phyloP scores from a whole-genome alignment of 1,140 invertebrate species.

The Carposina sasakii region DNA sequence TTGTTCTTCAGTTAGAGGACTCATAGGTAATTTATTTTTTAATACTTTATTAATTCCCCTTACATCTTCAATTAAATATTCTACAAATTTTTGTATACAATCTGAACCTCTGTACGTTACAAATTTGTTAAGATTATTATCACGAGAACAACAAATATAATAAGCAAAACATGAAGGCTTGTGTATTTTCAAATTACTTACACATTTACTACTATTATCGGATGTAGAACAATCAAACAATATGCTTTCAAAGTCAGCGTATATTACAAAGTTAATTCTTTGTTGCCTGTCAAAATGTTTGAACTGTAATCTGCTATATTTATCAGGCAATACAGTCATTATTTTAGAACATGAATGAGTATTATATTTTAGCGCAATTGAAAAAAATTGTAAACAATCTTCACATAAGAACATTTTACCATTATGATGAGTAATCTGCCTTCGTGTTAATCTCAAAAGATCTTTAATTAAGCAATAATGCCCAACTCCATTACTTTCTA shows the following conservation, averaged over 20 bases:
- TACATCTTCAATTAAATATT: no score
- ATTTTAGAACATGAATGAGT: constrained; percentile 9
- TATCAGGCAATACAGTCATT: constrained; percentile 8
- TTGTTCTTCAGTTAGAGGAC: no score
- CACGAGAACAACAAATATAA: constrained; percentile 15
- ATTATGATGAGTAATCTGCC: no score
- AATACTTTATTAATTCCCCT: no score
- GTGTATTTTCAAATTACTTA: constrained; percentile 5
- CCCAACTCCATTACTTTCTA: no score
- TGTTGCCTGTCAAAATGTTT: constrained; percentile 13
- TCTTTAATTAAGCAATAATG: no score
- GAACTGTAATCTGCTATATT: constrained; percentile 2
- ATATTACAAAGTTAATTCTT: constrained; percentile 14
- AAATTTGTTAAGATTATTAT: no score
- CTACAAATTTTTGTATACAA: no score
- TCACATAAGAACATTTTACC: constrained; percentile 13
- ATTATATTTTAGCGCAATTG: constrained; percentile 6
- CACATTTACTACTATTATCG: constrained; percentile 4
- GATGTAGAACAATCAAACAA: background rate
- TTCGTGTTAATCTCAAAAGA: no score
- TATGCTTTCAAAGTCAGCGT: constrained; percentile 14
- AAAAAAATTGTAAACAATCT: constrained; percentile 11
- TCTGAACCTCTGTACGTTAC: no score
- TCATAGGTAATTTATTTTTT: no score
- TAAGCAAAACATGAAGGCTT: constrained; percentile 13